Evolutionary conservation across 2,797 vertebrate genomes (phyloP).

Genomic region (Gambelia wislizenii): DNA sequence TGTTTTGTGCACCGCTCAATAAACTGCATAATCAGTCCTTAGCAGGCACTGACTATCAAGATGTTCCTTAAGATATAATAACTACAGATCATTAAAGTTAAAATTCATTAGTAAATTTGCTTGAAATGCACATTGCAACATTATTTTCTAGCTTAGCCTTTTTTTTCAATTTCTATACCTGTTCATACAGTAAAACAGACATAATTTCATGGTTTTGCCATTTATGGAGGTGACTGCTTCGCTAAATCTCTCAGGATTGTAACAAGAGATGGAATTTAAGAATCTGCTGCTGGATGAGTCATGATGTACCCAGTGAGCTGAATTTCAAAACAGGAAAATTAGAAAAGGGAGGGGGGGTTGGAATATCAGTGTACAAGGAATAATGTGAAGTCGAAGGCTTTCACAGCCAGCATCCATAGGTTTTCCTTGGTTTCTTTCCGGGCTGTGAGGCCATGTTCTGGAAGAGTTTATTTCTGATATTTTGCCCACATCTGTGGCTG

Average conservation of each 20-base stretch:
- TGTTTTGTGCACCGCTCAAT: not conserved
- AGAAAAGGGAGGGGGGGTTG: not conserved
- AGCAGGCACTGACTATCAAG: slow-evolving; percentile 24
- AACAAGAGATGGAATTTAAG: slow-evolving; percentile 6
- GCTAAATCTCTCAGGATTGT: slow-evolving; percentile 36
- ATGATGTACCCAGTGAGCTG: slow-evolving; percentile 13
- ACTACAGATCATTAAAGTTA: slow-evolving; percentile 44
- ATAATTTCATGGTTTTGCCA: slow-evolving; percentile 31
- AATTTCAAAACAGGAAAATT: slow-evolving; percentile 19
- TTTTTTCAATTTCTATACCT: slow-evolving; percentile 30
- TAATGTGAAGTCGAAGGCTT: too few species aligned
- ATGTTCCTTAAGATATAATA: slow-evolving; percentile 26
- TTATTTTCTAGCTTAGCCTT: slow-evolving; percentile 25
- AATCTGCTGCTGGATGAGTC: slow-evolving; percentile 23
- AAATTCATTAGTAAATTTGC: slow-evolving; percentile 26
- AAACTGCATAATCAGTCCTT: slow-evolving; percentile 5
- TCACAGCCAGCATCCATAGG: too few species aligned
- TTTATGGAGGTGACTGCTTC: slow-evolving; percentile 45
- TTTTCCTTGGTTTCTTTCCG: too few species aligned
- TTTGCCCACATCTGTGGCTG: too few species aligned
- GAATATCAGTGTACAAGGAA: not conserved
- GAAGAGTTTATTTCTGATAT: too few species aligned
- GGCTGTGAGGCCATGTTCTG: too few species aligned
- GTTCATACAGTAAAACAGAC: slow-evolving; percentile 42
- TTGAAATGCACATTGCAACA: slow-evolving; percentile 32